phyloP scores from a whole-genome alignment of 1,140 invertebrate species.

The Bombus polaris region DNA sequence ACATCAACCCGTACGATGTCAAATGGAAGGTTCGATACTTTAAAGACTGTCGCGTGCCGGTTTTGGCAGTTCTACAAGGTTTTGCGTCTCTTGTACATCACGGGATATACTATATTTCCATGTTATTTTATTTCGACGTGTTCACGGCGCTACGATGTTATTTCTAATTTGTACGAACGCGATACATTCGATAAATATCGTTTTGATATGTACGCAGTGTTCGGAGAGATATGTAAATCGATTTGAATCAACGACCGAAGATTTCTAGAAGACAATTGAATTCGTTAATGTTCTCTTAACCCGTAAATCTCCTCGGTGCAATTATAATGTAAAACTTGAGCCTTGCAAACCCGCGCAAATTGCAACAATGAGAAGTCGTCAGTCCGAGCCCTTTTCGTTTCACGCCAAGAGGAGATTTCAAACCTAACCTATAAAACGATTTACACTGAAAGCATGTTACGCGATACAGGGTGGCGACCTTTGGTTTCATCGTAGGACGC shows the following conservation, averaged over 20 bases:
- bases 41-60: conserved; percentile 14
- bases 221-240: conserved; percentile 38
- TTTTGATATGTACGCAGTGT: conserved; percentile 45
- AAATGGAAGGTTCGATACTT: conserved; percentile 20
- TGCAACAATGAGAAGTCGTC: neutral
- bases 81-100: no score
- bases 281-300: neutral
- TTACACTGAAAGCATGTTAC: conserved; percentile 59
- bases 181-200: conserved; percentile 7
- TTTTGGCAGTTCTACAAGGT: neutral
- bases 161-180: conserved; percentile 39
- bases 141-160: conserved; percentile 5
- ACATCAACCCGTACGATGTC: conserved; percentile 6
- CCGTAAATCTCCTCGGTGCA: neutral
- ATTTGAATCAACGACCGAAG: conserved; percentile 15
- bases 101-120: neutral
- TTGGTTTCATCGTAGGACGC: conserved; percentile 22
- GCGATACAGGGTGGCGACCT: conserved; percentile 36
- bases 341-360: conserved; percentile 7
- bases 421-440: conserved; percentile 55
- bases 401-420: neutral
- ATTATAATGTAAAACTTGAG: neutral
- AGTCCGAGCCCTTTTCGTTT: neutral
- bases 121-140: neutral
- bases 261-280: conserved; percentile 8